phyloP scores from a whole-genome alignment of 2,113 vertebrate species.

The Tichodroma muraria region DNA sequence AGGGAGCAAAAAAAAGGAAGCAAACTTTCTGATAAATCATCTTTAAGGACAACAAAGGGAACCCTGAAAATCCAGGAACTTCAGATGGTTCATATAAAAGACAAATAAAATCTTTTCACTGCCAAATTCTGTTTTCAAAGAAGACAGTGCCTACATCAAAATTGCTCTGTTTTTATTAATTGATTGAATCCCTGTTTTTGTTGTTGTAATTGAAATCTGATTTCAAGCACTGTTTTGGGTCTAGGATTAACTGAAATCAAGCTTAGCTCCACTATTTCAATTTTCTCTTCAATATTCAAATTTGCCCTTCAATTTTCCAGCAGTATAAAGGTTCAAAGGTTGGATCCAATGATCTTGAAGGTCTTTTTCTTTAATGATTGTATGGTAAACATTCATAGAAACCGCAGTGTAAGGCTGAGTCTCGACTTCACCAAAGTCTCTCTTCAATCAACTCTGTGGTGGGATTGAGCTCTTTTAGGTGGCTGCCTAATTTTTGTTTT shows the following conservation, averaged over 20 bases:
- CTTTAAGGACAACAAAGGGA: background rate
- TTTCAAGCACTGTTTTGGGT: background rate
- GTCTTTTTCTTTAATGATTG: background rate
- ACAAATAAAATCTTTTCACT: background rate
- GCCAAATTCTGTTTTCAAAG: background rate
- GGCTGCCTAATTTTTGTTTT: background rate
- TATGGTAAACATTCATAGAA: background rate
- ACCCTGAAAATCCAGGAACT: background rate
- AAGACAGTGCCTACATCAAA: background rate
- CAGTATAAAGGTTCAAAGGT: background rate
- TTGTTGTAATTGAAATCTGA: background rate
- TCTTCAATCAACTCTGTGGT: background rate
- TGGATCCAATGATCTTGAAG: background rate
- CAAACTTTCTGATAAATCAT: background rate
- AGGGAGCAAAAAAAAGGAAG: fast-evolving
- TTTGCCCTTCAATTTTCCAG: background rate
- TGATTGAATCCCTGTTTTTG: background rate
- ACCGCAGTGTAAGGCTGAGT: background rate
- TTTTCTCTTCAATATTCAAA: too few relatives aligned
- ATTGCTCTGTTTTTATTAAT: background rate
- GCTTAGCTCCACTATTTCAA: background rate
- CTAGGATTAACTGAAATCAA: background rate
- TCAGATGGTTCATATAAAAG: background rate
- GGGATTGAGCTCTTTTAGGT: background rate
- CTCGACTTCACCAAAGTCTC: background rate